Evolutionary conservation across 2,797 vertebrate genomes (phyloP).

Genomic region (Crossoptilon crossoptilon): DNA sequence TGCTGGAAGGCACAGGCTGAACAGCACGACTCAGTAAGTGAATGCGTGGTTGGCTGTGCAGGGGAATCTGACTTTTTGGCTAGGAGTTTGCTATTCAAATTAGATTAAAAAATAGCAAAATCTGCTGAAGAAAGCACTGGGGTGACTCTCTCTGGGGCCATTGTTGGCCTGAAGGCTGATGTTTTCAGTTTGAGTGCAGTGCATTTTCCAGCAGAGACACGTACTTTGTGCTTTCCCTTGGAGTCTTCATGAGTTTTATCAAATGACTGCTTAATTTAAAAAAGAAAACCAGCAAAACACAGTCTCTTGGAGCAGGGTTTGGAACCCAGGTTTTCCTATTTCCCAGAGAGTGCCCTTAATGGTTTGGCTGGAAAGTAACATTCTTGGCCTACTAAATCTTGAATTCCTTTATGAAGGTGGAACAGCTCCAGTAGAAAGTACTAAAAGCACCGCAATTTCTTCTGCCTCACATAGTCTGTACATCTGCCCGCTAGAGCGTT

Average conservation of each 20-base stretch:
- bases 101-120: not conserved
- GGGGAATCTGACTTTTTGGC: not conserved
- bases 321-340: constrained; percentile 17
- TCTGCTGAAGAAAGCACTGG: not conserved
- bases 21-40: not conserved
- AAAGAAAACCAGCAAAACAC: not conserved
- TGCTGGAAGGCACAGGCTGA: not conserved
- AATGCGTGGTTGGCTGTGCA: not conserved
- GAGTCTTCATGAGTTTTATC: not conserved
- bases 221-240: not conserved
- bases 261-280: not conserved
- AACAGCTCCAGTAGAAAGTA: constrained; percentile 30
- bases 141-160: not conserved
- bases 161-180: not conserved
- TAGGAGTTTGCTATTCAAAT: not conserved
- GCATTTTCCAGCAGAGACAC: not conserved
- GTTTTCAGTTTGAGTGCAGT: not conserved
- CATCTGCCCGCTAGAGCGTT: not conserved
- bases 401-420: constrained; percentile 9
- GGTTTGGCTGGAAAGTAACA: constrained; percentile 24
- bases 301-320: not conserved
- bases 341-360: not conserved
- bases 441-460: not conserved
- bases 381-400: constrained; percentile 13
- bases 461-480: not conserved